phyloP scores from a whole-genome alignment of 1,140 invertebrate genomes.

The Zaprionus ghesquierei region DNA sequence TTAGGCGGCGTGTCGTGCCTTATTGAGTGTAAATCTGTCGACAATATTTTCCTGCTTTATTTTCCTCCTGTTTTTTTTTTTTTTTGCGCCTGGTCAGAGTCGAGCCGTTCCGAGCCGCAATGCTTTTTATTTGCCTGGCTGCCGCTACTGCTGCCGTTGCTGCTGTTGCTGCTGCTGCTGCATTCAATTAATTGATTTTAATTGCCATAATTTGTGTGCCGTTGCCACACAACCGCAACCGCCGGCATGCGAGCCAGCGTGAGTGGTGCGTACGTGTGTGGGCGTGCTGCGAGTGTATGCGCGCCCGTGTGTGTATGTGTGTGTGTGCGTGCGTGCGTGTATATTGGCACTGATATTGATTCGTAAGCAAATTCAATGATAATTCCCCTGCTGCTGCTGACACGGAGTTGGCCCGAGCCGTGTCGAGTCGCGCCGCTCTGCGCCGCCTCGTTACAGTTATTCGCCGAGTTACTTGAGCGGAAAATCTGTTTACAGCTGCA shows the following conservation, averaged over 20 bases:
- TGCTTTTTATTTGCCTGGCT: slow-evolving; percentile 49
- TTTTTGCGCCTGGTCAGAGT: slow-evolving; percentile 18
- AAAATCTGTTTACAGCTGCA: slow-evolving; percentile 82
- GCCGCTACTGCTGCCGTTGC: slow-evolving; percentile 39
- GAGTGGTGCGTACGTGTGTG: slow-evolving; percentile 1
- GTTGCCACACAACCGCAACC: slow-evolving; percentile 77
- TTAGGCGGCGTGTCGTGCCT: slow-evolving; percentile 78
- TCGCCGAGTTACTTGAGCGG: slow-evolving; percentile 72
- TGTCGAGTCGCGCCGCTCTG: slow-evolving; percentile 2
- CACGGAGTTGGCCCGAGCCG: background rate
- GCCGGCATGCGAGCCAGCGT: slow-evolving; percentile 62
- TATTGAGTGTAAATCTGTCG: slow-evolving; percentile 81
- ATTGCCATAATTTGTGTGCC: slow-evolving; percentile 80
- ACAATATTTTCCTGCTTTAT: slow-evolving; percentile 62
- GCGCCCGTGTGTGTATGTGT: background rate
- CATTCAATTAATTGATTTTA: slow-evolving; percentile 82
- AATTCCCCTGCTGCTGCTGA: slow-evolving; percentile 47
- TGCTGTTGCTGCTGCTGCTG: slow-evolving; percentile 59
- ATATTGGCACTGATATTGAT: slow-evolving; percentile 73
- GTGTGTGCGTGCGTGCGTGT: slow-evolving; percentile 32
- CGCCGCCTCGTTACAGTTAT: slow-evolving; percentile 73
- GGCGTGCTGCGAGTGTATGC: slow-evolving; percentile 34
- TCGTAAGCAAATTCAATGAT: slow-evolving; percentile 80
- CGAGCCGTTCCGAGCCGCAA: slow-evolving; percentile 21
- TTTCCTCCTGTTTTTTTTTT: slow-evolving; percentile 39